These are phyloP conservation scores for Eulimnadia texana DNA, from an alignment of 1,140 invertebrate species.

Conservation along the genomic window DNA sequence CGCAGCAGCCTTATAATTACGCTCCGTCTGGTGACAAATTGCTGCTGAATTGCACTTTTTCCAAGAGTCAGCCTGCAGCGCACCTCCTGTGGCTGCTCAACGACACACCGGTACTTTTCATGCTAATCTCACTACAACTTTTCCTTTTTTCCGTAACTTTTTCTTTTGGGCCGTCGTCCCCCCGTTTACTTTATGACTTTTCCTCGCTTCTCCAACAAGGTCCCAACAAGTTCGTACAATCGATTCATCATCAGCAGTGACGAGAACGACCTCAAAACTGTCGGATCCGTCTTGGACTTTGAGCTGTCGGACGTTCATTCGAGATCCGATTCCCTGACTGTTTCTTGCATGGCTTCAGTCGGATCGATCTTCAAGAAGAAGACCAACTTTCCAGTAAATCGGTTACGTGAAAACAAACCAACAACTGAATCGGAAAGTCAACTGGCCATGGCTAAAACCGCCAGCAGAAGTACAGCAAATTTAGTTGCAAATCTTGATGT, in stretches of 20 bases:
- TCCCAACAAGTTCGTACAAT: neutral
- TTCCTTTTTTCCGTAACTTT: neutral
- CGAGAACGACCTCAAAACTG: neutral
- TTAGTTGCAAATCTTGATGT: too few species aligned
- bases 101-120: slow-evolving; percentile 9
- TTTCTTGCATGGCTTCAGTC: neutral
- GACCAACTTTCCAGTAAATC: neutral
- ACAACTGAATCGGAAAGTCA: neutral
- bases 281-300: neutral
- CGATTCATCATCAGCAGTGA: neutral
- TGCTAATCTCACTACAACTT: neutral
- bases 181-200: neutral
- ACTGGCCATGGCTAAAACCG: neutral
- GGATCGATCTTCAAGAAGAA: neutral
- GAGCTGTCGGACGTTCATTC: neutral
- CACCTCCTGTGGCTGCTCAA: slow-evolving; percentile 9
- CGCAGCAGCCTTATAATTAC: neutral
- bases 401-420: neutral
- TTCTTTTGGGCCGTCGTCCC: neutral
- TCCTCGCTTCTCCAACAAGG: neutral
- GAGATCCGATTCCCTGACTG: neutral
- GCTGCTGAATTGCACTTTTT: slow-evolving; percentile 9
- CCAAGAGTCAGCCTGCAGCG: slow-evolving; percentile 5
- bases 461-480: too few species aligned
- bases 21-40: neutral